Percentiles rank a stretch among this genome's conserved stretches.
These are phyloP conservation scores for Fulica atra DNA, from an alignment of 2,113 vertebrate species.

Conservation along the genomic window DNA sequence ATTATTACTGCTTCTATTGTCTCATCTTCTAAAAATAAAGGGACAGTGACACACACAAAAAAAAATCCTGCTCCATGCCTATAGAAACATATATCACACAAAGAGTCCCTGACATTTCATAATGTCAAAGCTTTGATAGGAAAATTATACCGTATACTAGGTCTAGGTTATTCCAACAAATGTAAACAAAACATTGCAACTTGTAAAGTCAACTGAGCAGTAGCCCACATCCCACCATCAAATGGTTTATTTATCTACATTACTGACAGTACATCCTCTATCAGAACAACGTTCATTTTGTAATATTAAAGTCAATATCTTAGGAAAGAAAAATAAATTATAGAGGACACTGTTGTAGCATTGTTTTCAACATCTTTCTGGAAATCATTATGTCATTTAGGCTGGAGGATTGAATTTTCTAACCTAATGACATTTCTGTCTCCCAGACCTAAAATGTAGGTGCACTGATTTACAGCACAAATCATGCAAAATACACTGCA, in stretches of 20 bases:
- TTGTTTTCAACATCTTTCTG: slow-evolving; percentile 2
- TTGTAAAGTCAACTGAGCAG: background rate
- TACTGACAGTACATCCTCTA: background rate
- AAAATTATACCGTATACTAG: background rate
- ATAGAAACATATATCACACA: background rate
- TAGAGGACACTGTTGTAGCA: background rate
- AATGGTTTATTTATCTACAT: background rate
- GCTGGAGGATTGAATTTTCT: background rate
- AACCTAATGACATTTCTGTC: background rate
- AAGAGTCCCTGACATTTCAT: background rate
- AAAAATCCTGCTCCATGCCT: background rate
- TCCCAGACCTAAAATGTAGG: background rate
- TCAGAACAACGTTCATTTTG: background rate
- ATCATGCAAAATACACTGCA: background rate
- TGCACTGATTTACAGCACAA: background rate
- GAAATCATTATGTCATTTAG: background rate
- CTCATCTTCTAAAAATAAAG: slow-evolving; percentile 10
- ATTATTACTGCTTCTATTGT: background rate
- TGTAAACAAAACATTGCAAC: background rate
- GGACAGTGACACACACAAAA: background rate
- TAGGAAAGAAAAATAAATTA: background rate
- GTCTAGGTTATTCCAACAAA: background rate
- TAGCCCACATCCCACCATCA: background rate
- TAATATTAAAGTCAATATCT: background rate
- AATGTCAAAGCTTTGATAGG: background rate